Evolutionary conservation across 2,888 invertebrate species (phyloP).

Genomic region (Drosophila nr. perissopoda): DNA sequence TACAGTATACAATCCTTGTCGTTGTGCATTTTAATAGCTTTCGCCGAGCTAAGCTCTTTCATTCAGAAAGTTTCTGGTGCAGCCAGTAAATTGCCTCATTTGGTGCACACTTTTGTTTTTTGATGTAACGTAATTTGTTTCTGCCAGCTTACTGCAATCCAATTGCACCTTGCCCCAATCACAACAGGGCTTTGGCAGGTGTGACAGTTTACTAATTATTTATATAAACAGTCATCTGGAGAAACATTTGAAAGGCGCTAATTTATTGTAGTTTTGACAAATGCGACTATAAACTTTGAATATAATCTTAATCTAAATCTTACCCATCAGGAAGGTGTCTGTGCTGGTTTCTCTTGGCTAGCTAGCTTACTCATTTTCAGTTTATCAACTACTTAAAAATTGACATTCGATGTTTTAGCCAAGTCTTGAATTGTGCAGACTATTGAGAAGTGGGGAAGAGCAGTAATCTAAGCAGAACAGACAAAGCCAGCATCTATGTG

Average conservation of each 20-base stretch:
- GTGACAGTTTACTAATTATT: not conserved
- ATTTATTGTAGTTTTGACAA: not conserved
- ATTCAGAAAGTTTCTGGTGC: slow-evolving; percentile 46
- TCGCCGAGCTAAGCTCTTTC: slow-evolving; percentile 23
- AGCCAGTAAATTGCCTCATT: slow-evolving; percentile 72
- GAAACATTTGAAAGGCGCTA: not conserved
- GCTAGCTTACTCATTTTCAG: slow-evolving; percentile 2
- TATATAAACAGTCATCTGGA: not conserved
- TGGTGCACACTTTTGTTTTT: slow-evolving; percentile 69
- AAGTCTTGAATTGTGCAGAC: slow-evolving; percentile 27
- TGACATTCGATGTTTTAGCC: slow-evolving; percentile 48
- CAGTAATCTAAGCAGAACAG: not conserved
- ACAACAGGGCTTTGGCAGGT: not conserved
- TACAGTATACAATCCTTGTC: slow-evolving; percentile 78
- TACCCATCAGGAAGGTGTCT: not conserved
- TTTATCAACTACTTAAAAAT: slow-evolving; percentile 49
- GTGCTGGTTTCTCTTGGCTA: not conserved
- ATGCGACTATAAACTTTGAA: not conserved
- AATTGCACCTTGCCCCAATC: slow-evolving; percentile 1
- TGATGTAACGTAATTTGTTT: slow-evolving; percentile 81
- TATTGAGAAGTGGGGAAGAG: slow-evolving; percentile 8
- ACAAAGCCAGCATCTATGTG: not conserved
- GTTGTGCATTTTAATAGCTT: slow-evolving; percentile 61
- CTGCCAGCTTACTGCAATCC: slow-evolving; percentile 58
- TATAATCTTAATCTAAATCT: not conserved